Evolutionary conservation across 2,113 vertebrate species (phyloP).

Genomic region (Mobula hypostoma): DNA sequence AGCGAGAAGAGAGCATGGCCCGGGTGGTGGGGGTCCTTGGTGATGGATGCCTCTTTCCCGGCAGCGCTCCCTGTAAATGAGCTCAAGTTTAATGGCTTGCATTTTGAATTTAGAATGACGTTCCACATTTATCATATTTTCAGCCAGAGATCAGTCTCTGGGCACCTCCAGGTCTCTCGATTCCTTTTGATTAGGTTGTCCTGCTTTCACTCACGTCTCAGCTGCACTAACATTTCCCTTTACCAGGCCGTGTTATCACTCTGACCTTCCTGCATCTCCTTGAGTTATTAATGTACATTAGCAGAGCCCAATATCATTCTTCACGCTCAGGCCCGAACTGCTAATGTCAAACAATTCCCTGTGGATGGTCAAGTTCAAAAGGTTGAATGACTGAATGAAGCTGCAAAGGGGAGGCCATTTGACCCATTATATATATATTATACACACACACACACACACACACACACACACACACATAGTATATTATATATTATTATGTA

Average conservation of each 20-base stretch:
- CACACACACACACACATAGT: no score
- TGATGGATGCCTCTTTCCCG: no score
- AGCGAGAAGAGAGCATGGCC: no score
- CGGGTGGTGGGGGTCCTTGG: no score
- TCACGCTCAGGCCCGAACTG: not conserved
- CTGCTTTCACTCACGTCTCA: not conserved
- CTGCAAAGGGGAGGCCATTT: no score
- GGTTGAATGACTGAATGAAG: no score
- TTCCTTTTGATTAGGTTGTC: not conserved
- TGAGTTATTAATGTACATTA: no score
- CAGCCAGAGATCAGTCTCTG: not conserved
- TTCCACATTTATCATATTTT: not conserved
- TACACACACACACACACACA: no score
- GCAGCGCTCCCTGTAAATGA: no score
- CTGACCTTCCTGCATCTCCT: not conserved
- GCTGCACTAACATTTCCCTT: not conserved
- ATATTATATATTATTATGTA: no score
- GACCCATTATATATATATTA: not conserved
- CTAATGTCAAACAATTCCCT: not conserved
- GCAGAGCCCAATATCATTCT: not conserved
- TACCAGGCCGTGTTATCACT: not conserved
- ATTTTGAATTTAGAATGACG: not conserved
- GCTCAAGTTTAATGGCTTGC: not conserved
- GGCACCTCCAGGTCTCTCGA: not conserved
- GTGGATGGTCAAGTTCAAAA: no score